A percentile compares a stretch with the other conserved stretches of the same genome.
Evolutionary conservation across 2,113 vertebrate species (phyloP).

Genomic region (Pteropus alecto): DNA sequence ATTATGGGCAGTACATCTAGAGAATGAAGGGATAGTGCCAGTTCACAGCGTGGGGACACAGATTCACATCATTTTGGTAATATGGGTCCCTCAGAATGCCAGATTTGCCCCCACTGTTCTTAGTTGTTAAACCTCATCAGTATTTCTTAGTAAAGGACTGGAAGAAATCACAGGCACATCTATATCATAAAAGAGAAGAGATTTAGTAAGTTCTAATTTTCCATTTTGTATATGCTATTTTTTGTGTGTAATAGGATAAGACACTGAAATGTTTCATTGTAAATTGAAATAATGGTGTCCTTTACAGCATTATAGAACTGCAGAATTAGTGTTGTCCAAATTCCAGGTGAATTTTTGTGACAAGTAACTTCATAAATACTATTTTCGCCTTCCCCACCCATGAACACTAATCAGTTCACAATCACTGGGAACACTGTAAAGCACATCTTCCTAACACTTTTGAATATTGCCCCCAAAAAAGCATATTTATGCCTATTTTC

Average conservation of each 20-base stretch:
- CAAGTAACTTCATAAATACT: not conserved
- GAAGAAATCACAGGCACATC: not conserved
- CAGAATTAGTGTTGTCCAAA: not conserved
- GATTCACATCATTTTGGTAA: not conserved
- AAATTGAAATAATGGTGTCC: not conserved
- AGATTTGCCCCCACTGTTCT: not conserved
- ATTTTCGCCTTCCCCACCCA: not conserved
- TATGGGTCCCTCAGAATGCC: not conserved
- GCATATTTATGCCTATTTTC: not conserved
- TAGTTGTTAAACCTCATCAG: not conserved
- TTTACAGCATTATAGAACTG: not conserved
- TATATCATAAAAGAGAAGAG: not conserved
- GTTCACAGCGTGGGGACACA: accelerated
- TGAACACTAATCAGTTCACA: not conserved
- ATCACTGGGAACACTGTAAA: not conserved
- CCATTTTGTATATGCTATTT: not conserved
- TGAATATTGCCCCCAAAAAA: not conserved
- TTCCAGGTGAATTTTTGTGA: not conserved
- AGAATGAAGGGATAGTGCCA: not conserved
- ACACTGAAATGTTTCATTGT: not conserved
- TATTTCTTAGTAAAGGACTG: not conserved
- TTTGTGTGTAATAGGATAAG: not conserved
- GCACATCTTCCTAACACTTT: not conserved
- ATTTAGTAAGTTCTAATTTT: not conserved
- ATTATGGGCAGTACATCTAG: not conserved